Conservation (phyloP, 2,888 invertebrate genomes). For the Lepas anatifera region DNA sequence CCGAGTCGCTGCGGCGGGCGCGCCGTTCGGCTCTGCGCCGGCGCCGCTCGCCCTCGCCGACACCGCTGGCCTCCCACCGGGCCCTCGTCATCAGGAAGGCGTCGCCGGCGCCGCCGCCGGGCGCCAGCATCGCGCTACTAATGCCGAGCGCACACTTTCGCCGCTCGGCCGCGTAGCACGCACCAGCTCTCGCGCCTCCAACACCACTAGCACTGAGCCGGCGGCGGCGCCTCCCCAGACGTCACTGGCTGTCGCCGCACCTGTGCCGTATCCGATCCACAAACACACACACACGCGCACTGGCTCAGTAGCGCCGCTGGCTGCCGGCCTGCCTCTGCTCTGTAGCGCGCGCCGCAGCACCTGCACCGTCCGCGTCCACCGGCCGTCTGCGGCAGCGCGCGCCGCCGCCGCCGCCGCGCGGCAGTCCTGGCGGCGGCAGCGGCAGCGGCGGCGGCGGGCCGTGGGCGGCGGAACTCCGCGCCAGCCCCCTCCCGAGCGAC, state of each 20-base stretch:
- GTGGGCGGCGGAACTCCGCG: too few relatives aligned
- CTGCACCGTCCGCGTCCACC: background rate
- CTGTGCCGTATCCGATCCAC: too few relatives aligned
- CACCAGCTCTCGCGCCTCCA: background rate
- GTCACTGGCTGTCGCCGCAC: background rate
- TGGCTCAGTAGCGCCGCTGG: too few relatives aligned
- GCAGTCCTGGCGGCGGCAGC: background rate
- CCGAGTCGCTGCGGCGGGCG: background rate
- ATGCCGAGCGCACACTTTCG: background rate
- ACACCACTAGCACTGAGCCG: background rate
- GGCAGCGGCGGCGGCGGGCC: too few relatives aligned
- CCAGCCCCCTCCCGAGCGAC: too few relatives aligned
- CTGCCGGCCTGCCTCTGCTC: too few relatives aligned
- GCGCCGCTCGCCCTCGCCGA: background rate
- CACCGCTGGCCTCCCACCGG: background rate
- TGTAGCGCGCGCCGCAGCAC: background rate
- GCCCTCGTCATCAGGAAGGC: background rate
- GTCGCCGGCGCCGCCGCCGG: background rate
- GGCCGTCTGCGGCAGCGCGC: background rate
- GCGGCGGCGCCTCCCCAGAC: background rate
- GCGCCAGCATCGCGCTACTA: background rate
- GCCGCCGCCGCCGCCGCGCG: background rate
- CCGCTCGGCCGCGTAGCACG: background rate
- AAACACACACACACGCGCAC: too few relatives aligned
- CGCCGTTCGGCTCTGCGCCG: background rate